Evolutionary conservation across 2,113 vertebrate species (phyloP), one percentile per base, ranked within the genome.

Genomic region (Nibea albiflora): DNA sequence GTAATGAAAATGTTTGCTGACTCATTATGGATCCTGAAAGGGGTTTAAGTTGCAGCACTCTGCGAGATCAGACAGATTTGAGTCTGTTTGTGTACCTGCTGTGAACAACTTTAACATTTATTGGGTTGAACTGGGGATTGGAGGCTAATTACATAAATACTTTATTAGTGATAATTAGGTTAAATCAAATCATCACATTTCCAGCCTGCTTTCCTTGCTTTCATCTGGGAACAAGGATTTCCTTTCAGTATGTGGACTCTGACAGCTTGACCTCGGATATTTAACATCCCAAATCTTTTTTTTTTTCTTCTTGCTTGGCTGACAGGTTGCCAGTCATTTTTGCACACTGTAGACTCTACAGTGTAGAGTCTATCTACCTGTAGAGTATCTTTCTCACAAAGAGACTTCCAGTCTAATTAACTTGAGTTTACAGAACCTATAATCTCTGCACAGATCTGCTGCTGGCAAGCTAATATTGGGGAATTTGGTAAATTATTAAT

Each of bases 1-100:
- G 76, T 83, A 83, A 79, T 57, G 76, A 89, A 93, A 92, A 92
- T 94, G 89, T 94, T 94, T 94, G 90, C 91, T 66, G 78, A 92
- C 80, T 91, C 84, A 92, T 93, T 90, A 91, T 14, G 54, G 83
- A 81, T 70, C 58, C 85, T 92, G 72, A 70, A 73, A 78, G 84
- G 42, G 74, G 73, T 78, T 90, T 76, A 76, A 72, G 81, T 84
- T 77, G 68, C 76, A 74, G 78, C 72, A 24, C 74, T 89, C 74
- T 24, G 83, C 62, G 44, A 82, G 80, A 88, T 91, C 84, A 83
- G 74, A 87, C 60, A 80, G 70, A 46, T 85, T 78, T 85, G 69
- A 83, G 89, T 91, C 90, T 94, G 85, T 94, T 89, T 90, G 76
- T 69, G 61, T 75, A 53, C 72, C 73, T 31, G 71, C 86, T 68